Evolutionary conservation across 2,888 invertebrate species (phyloP).

Genomic region (Brassicogethes aeneus): DNA sequence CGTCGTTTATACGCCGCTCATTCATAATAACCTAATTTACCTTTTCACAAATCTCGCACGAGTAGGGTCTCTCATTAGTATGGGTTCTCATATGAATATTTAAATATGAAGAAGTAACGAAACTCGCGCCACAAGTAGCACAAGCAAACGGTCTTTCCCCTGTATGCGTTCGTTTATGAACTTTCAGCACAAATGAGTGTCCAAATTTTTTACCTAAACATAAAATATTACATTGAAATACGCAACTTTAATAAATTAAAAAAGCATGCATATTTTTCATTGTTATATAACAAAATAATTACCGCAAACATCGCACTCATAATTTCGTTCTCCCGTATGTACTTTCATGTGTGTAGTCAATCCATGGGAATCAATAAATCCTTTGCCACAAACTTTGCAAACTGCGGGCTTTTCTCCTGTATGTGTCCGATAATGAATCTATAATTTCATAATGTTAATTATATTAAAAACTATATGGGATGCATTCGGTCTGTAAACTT

Average conservation of each 20-base stretch:
- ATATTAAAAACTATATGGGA: too few relatives aligned
- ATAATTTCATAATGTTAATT: background rate
- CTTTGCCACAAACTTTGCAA: constrained; percentile 35
- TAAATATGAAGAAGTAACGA: constrained; percentile 35
- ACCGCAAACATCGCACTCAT: constrained; percentile 34
- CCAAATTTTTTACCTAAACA: constrained; percentile 31
- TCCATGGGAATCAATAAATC: constrained; percentile 32
- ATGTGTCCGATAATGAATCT: constrained; percentile 22
- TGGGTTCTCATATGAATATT: constrained; percentile 36
- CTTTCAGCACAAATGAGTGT: constrained; percentile 34
- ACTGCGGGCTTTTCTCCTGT: constrained; percentile 33
- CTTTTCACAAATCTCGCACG: constrained; percentile 32
- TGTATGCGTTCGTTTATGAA: constrained; percentile 33
- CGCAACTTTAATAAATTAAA: background rate
- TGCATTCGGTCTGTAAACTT: too few relatives aligned
- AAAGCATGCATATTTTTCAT: background rate
- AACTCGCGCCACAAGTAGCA: constrained; percentile 30
- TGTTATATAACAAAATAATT: too few relatives aligned
- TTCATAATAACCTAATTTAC: constrained; percentile 16
- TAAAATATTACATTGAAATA: too few relatives aligned
- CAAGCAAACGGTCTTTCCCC: constrained; percentile 36
- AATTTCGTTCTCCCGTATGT: constrained; percentile 35
- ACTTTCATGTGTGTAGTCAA: constrained; percentile 33
- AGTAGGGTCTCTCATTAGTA: constrained; percentile 35
- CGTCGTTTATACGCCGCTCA: too few relatives aligned